Conservation (phyloP, 2,113 vertebrate species). For the Desmodus rotundus region DNA sequence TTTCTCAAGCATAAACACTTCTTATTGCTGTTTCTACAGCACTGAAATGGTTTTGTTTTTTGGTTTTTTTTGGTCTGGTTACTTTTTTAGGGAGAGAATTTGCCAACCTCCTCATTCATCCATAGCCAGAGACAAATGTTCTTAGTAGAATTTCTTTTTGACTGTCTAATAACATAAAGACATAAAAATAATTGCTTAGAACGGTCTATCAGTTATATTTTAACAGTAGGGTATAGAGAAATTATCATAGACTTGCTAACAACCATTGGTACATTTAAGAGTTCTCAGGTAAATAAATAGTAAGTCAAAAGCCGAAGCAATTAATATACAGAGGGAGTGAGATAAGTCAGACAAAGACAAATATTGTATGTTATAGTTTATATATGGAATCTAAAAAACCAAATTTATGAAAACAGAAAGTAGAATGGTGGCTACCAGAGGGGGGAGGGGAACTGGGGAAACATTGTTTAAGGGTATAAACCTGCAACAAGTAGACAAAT, state of each 20-base stretch:
- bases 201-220: background rate
- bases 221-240: background rate
- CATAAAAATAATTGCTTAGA: background rate
- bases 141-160: background rate
- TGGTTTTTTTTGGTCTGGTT: background rate
- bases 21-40: background rate
- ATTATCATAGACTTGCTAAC: background rate
- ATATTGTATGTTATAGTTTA: background rate
- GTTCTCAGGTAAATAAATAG: background rate
- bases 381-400: background rate
- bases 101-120: background rate
- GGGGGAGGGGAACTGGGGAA: background rate
- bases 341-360: background rate
- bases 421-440: background rate
- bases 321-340: background rate
- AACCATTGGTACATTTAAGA: background rate
- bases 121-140: background rate
- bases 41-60: background rate
- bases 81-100: background rate
- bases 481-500: background rate
- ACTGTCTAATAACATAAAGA: background rate
- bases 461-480: background rate
- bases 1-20: background rate
- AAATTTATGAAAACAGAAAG: background rate
- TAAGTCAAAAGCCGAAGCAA: background rate